Base-by-base conservation (phyloP, 2,888 invertebrate species). In the Diaphora mendica region DNA sequence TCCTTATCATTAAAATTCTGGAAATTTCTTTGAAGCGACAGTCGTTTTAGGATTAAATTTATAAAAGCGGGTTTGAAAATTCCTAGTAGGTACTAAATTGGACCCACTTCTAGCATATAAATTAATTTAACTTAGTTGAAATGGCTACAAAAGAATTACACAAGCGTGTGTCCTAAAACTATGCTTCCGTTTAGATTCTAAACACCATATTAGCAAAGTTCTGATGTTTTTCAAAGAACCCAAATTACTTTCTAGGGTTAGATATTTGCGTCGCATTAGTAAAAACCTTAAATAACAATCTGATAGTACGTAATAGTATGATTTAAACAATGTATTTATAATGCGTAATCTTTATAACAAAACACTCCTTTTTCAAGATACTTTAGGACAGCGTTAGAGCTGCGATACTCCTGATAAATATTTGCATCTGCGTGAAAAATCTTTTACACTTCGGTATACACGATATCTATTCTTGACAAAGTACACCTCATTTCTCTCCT, bases 401-500 rank as follows among this genome's bases (percentile, higher is more conserved):
- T 55, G 11, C n/a, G 55, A n/a, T 55, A 55, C n/a, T 11, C n/a
- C 59, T 15, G 59, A 30, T 59, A 59, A 26, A 66, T 51, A 35
- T 68, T 68, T 68, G 2, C 68, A 55, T 51, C 23, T 51, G 13
- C 15, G 13, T 51, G 68, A 33, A 68, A 67, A 67, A 51, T 68
- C n/a, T 23, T 35, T 55, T 35, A n/a, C 48, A 44, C 15, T 39
- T 35, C 33, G 17, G 26, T 64, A 9, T 70, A 33, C 51, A 64
- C 59, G 44, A 59, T 42, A 71, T 67, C 67, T 23, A 59, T 59
- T 39, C 42, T 8, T 30, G 33, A 64, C 30, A 51, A 23, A 72
- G 59, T 66, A 70, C 67, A 67, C 70, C 70, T 33, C 62, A 35
- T 73, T 70, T 65, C 68, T 33, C 35, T 33, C 48, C 55, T 48